Base-by-base conservation (phyloP, 2,888 invertebrate species). In the Agapostemon virescens region DNA sequence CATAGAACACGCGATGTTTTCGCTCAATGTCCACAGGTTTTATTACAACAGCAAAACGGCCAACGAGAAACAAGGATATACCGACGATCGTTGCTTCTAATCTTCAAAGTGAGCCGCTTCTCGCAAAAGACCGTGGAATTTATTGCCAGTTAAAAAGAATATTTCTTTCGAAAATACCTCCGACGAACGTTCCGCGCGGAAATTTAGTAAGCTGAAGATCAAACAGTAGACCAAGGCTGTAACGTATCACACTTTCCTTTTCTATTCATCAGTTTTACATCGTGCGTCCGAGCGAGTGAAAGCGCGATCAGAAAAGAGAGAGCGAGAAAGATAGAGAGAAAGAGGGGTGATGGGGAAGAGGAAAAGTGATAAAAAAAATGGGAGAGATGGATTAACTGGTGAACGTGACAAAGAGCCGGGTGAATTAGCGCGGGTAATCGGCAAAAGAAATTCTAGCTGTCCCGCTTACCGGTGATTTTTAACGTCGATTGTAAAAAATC, bases 381-480 rank as follows among this genome's bases (percentile, higher is more conserved):
- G 4, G n/a, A 55, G 13, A 55, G 26, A 55, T 2, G 55, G 26
- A 55, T 26, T 55, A 55, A 6, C 26, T 15, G 26, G 26, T 2
- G 55, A 26, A 26, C 55, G 26, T 55, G 26, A 15, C 55, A 55
- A 26, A 55, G 55, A 26, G 55, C 55, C 15, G 55, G 55, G 15
- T 23, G 26, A 55, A 55, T 55, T 26, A 26, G 55, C 6, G 55
- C 52, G 52, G 15, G 23, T 55, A 55, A 55, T 55, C 55, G 55
- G 26, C 26, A 26, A 55, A 55, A 55, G 55, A 55, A 55, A 55
- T 55, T 55, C 26, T 26, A 6, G 55, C 15, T 15, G 49, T 11
- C 36, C 61, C 69, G 64, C n/a, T 63, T 26, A 5, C 38, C 72
- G 26, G 33, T 36, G 72, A 72, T 72, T 72, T 72, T 72, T 64